These are phyloP conservation scores for Chlorops oryzae DNA, from an alignment of 1,140 invertebrate genomes.

Conservation along the genomic window DNA sequence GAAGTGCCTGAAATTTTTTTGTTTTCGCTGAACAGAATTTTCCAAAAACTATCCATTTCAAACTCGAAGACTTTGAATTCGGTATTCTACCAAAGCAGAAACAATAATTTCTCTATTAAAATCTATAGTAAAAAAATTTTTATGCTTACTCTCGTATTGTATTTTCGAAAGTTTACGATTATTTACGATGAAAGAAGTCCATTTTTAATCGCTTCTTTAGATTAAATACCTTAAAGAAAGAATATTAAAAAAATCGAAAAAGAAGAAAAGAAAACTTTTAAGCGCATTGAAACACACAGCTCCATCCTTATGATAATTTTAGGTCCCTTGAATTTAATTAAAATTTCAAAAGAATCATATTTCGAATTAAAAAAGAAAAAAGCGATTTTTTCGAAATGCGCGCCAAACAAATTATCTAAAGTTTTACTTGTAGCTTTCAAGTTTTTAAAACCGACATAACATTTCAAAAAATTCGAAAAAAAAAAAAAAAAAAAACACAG, in stretches of 20 bases:
- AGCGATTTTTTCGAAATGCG: no score
- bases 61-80: not conserved
- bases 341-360: not conserved
- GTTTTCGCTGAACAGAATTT: not conserved
- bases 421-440: no score
- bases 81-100: constrained; percentile 14
- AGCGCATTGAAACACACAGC: constrained; percentile 8
- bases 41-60: not conserved
- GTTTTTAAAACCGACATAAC: not conserved
- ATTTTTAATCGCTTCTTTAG: constrained; percentile 27
- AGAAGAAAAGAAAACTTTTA: constrained; percentile 8
- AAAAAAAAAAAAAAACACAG: not conserved
- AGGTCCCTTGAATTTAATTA: constrained; percentile 10
- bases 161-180: constrained; percentile 20
- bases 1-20: not conserved
- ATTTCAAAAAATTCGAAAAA: constrained; percentile 4
- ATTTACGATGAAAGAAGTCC: constrained; percentile 12
- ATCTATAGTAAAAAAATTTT: constrained; percentile 19
- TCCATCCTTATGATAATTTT: constrained; percentile 28
- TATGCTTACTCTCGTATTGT: constrained; percentile 25
- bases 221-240: constrained; percentile 14
- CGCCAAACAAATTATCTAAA: no score
- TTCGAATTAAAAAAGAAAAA: not conserved
- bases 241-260: constrained; percentile 10
- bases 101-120: constrained; percentile 40